These are phyloP conservation scores for Polyodon spathula DNA, from an alignment of 2,113 vertebrate species.

Conservation along the genomic window DNA sequence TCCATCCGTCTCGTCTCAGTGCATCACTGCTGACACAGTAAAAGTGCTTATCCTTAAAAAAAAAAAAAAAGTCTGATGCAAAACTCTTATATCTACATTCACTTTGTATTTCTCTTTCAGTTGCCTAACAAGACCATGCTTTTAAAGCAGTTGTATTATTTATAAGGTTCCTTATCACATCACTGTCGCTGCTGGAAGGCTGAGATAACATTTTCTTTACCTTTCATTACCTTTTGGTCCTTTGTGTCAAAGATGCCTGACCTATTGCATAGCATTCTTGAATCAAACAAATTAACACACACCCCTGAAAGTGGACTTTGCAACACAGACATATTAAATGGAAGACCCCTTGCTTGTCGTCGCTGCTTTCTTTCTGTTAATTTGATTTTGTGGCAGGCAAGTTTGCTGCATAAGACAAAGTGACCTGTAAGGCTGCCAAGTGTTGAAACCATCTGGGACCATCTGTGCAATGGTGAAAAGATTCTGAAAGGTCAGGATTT, in stretches of 20 bases:
- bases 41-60: too few relatives aligned
- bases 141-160: constrained; percentile 29
- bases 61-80: too few relatives aligned
- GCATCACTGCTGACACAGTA: too few relatives aligned
- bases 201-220: constrained; percentile 32
- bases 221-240: constrained; percentile 22
- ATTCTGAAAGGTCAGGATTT: too few relatives aligned
- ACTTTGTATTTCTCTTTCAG: too few relatives aligned
- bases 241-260: constrained; percentile 24
- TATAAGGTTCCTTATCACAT: constrained; percentile 32
- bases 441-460: not conserved
- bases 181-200: constrained; percentile 26
- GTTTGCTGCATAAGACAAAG: constrained; percentile 17
- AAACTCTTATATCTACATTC: too few relatives aligned
- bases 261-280: constrained; percentile 49
- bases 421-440: constrained; percentile 11
- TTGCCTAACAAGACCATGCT: not conserved
- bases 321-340: too few relatives aligned
- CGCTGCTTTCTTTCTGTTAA: constrained; percentile 22
- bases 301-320: too few relatives aligned
- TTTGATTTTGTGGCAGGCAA: constrained; percentile 13
- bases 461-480: not conserved
- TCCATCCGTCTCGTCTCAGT: too few relatives aligned
- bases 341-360: not conserved
- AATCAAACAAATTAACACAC: constrained; percentile 24